phyloP scores from a whole-genome alignment of 2,797 vertebrate species.

The Characodon lateralis region DNA sequence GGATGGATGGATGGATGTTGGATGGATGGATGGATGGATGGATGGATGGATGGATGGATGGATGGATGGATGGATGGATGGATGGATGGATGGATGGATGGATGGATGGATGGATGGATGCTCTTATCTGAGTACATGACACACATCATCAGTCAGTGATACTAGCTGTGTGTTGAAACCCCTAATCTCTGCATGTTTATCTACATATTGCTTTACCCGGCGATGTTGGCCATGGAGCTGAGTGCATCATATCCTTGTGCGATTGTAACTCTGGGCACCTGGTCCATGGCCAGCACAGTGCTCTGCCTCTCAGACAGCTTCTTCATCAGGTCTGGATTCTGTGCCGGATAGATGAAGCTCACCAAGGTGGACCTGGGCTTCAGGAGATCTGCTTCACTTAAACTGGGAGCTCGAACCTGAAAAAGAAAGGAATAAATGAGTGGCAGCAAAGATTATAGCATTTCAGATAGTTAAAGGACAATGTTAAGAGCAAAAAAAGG shows the following conservation, averaged over 20 bases:
- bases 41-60: too few relatives aligned
- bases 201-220: constrained; percentile 64
- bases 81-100: neutral
- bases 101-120: neutral
- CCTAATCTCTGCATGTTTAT: neutral
- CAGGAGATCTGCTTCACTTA: constrained; percentile 77
- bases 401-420: constrained; percentile 82
- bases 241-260: constrained; percentile 84
- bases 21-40: too few relatives aligned
- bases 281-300: constrained; percentile 82
- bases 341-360: constrained; percentile 82
- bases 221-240: constrained; percentile 84
- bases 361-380: constrained; percentile 77
- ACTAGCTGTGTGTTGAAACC: neutral
- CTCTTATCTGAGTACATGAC: neutral
- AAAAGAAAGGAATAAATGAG: neutral
- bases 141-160: neutral
- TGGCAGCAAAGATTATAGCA: neutral
- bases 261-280: constrained; percentile 85
- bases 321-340: constrained; percentile 80
- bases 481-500: neutral
- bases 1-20: neutral
- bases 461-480: neutral
- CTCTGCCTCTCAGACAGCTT: constrained; percentile 75
- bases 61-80: too few relatives aligned